phyloP scores from a whole-genome alignment of 2,888 invertebrate genomes.

The Troilus luridus region DNA sequence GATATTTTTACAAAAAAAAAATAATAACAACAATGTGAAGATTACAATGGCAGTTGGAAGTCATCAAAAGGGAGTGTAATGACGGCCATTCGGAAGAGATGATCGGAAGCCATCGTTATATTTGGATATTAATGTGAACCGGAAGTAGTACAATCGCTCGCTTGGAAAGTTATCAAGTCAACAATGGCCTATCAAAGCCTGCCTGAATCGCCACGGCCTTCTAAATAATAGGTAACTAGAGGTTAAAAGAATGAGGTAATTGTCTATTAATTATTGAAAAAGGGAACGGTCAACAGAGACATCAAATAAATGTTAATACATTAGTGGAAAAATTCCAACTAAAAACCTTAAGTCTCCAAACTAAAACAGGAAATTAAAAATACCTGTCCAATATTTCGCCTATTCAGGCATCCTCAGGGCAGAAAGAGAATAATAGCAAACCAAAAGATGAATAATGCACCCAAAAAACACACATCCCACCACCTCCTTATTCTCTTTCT shows the following conservation, averaged over 20 bases:
- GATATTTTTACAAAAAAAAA: neutral
- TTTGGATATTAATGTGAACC: neutral
- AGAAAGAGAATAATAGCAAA: no score
- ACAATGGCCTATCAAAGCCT: neutral
- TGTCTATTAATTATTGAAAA: neutral
- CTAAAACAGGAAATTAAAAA: no score
- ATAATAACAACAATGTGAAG: neutral
- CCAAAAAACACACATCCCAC: no score
- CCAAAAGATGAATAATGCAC: no score
- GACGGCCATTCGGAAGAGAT: neutral
- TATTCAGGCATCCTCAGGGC: no score
- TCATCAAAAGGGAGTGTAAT: neutral
- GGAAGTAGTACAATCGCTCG: neutral
- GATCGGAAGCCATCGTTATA: slow-evolving; percentile 22
- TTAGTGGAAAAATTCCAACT: no score
- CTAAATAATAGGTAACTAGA: neutral
- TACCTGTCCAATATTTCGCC: no score
- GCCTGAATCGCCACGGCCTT: neutral
- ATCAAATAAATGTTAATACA: no score
- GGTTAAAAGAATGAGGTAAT: neutral
- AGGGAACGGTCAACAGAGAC: no score
- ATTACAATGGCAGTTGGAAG: neutral
- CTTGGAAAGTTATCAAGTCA: neutral
- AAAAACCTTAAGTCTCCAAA: no score
- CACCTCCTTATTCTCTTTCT: no score